These are phyloP conservation scores for Piaya cayana DNA, from an alignment of 2,113 vertebrate species.

Conservation along the genomic window DNA sequence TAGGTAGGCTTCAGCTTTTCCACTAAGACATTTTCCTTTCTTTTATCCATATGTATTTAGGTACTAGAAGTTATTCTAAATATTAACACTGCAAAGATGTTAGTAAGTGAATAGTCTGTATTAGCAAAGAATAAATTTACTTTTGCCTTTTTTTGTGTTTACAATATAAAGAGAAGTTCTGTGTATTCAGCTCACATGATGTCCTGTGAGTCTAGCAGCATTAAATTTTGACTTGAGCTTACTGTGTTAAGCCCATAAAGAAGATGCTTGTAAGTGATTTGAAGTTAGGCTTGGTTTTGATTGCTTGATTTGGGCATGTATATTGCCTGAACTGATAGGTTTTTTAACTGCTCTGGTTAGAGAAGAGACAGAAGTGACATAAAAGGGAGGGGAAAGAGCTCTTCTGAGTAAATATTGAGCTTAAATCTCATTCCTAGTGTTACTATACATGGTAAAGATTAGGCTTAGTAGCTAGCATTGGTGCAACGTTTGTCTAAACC, in stretches of 20 bases:
- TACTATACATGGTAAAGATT: not conserved
- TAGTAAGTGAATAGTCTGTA: not conserved
- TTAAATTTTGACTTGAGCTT: not conserved
- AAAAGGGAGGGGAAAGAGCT: not conserved
- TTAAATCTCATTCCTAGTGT: not conserved
- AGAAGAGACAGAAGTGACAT: not conserved
- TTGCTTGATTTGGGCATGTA: not conserved
- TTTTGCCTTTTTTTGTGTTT: not conserved
- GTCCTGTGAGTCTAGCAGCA: not conserved
- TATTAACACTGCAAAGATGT: not conserved
- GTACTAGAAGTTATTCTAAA: not conserved
- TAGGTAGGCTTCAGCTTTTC: not conserved
- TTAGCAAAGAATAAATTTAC: conserved; percentile 5
- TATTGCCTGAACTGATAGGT: not conserved
- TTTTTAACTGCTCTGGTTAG: not conserved
- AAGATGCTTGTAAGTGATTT: not conserved
- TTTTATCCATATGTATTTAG: not conserved
- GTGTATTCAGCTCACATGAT: not conserved
- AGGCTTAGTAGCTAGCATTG: not conserved
- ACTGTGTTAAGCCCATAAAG: not conserved
- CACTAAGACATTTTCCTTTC: not conserved
- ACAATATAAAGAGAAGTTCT: not conserved
- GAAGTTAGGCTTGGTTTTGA: not conserved
- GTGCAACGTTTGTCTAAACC: not conserved
- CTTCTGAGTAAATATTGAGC: not conserved